phyloP scores from a whole-genome alignment of 2,113 vertebrate genomes.

The Petrocephalus microphthalmus region DNA sequence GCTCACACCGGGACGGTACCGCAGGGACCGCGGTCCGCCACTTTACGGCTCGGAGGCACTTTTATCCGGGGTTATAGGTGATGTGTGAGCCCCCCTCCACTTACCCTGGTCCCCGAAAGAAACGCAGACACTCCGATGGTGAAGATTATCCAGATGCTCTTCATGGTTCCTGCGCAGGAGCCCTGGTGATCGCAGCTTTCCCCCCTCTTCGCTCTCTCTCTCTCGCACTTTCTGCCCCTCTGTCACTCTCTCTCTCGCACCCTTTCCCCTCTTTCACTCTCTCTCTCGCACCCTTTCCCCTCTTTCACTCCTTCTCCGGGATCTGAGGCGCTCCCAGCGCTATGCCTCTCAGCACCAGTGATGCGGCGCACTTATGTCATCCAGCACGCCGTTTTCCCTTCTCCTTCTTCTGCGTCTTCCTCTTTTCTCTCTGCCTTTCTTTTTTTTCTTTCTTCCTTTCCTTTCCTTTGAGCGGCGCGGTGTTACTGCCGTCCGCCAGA shows the following conservation, averaged over 20 bases:
- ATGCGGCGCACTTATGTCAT: background rate
- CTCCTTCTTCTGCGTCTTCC: background rate
- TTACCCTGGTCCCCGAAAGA: constrained; percentile 73
- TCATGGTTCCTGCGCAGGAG: constrained; percentile 64
- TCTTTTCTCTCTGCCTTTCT: background rate
- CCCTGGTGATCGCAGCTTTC: background rate
- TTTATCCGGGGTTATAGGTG: background rate
- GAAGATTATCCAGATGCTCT: constrained; percentile 71
- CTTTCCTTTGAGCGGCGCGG: background rate
- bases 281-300: no score
- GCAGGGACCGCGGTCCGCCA: background rate
- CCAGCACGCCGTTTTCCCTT: background rate
- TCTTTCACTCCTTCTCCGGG: background rate
- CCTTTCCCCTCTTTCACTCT: no score
- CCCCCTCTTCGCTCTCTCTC: background rate
- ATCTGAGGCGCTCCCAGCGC: background rate
- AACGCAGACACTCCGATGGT: constrained; percentile 66
- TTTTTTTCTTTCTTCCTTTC: no score
- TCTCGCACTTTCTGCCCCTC: background rate
- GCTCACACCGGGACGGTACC: background rate
- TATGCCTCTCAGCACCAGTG: background rate
- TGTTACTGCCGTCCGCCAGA: background rate
- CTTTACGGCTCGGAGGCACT: background rate
- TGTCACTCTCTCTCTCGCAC: no score
- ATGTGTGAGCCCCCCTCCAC: constrained; percentile 29